phyloP scores from a whole-genome alignment of 2,113 vertebrate genomes.

The Plecturocebus donacophilus region DNA sequence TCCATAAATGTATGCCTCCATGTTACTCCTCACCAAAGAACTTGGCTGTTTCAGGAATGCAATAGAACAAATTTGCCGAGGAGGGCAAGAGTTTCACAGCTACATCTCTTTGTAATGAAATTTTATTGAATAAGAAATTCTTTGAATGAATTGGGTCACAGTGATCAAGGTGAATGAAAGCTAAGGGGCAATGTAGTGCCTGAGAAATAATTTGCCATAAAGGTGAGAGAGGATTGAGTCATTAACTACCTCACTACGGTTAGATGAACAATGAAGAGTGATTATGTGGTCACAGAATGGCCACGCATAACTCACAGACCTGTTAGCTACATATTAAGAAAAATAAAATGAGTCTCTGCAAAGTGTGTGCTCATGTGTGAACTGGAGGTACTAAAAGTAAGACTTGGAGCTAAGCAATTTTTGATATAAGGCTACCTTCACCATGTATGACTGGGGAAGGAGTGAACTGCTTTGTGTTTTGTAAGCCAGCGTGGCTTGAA shows the following conservation, averaged over 20 bases:
- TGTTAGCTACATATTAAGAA: neutral
- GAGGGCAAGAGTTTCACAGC: neutral
- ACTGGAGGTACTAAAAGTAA: neutral
- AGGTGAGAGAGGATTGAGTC: neutral
- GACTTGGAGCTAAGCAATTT: neutral
- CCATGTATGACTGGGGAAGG: neutral
- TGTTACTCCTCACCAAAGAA: neutral
- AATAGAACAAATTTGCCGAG: neutral
- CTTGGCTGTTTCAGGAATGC: neutral
- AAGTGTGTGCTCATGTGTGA: neutral
- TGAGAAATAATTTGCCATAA: neutral
- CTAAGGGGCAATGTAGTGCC: neutral
- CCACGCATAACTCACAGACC: neutral
- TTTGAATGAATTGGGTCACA: neutral
- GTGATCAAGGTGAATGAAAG: neutral
- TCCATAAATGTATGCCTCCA: fast-evolving
- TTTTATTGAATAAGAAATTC: neutral
- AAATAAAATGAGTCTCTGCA: neutral
- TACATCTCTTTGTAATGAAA: neutral
- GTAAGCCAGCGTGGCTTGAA: neutral
- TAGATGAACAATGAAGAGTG: neutral
- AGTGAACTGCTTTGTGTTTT: neutral
- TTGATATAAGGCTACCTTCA: neutral
- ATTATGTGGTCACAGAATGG: neutral
- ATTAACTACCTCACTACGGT: no score